Evolutionary conservation across 2,797 vertebrate species (phyloP).

Genomic region (Anguilla pacifica): DNA sequence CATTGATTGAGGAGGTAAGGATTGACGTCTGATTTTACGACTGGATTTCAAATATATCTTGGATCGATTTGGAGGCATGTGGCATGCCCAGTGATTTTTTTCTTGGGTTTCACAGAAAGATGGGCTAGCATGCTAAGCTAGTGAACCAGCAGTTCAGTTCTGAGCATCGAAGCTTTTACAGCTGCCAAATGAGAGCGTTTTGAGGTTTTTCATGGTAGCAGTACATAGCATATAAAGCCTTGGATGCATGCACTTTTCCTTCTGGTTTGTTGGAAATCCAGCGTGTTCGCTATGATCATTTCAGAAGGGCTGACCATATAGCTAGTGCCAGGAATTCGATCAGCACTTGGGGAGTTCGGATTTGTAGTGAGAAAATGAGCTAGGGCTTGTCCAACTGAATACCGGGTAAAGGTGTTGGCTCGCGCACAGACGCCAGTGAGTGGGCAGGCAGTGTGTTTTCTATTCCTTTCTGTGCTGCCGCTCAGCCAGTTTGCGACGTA

Average conservation of each 20-base stretch:
- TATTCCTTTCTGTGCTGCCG: background rate
- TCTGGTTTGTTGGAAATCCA: background rate
- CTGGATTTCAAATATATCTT: background rate
- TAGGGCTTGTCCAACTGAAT: background rate
- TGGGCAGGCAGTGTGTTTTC: background rate
- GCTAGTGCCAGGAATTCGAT: background rate
- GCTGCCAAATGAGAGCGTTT: background rate
- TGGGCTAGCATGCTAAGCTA: slow-evolving; percentile 65
- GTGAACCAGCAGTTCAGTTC: slow-evolving; percentile 27
- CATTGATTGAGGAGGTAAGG: slow-evolving; percentile 68
- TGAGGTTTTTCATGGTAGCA: background rate
- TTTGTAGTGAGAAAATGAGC: background rate
- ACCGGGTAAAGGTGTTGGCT: background rate
- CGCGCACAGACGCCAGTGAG: background rate
- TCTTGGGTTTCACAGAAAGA: slow-evolving; percentile 48
- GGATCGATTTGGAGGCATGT: background rate
- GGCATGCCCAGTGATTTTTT: background rate
- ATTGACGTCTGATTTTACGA: background rate
- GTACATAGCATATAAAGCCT: background rate
- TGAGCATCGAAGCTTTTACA: background rate
- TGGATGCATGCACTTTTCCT: background rate
- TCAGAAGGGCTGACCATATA: background rate
- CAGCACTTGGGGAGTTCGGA: background rate
- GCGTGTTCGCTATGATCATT: background rate
- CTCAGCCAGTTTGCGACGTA: background rate